Percentiles rank a stretch among this genome's conserved stretches.
These are phyloP conservation scores for Amblyornis subalaris DNA, from an alignment of 2,113 vertebrate genomes.

Conservation along the genomic window DNA sequence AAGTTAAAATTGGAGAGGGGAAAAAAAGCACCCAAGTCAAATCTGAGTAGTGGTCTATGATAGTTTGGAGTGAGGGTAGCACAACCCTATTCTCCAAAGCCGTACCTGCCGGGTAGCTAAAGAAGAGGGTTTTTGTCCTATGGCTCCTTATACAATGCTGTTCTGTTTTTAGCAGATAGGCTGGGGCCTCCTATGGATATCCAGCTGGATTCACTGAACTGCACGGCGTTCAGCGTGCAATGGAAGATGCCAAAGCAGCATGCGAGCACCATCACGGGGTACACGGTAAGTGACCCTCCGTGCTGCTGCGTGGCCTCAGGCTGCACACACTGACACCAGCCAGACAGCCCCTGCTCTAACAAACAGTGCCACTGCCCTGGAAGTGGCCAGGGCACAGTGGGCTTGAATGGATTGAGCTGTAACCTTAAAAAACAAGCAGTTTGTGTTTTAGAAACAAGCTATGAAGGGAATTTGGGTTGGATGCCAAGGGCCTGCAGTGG, in stretches of 20 bases:
- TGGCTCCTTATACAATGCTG: background rate
- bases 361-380: background rate
- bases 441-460: background rate
- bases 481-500: background rate
- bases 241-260: conserved; percentile 89
- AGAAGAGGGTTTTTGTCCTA: background rate
- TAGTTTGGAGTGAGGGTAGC: background rate
- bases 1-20: background rate
- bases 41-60: background rate
- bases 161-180: conserved; percentile 77
- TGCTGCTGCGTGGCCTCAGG: background rate
- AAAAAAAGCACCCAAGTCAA: background rate
- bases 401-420: background rate
- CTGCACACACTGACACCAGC: fast-evolving
- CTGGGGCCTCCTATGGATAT: conserved; percentile 87
- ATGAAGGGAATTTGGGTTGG: background rate
- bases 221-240: conserved; percentile 84
- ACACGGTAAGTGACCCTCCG: conserved; percentile 75
- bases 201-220: conserved; percentile 85
- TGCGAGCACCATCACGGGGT: conserved; percentile 78
- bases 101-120: background rate
- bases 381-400: fast-evolving
- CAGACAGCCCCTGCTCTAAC: background rate
- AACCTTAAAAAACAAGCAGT: background rate
- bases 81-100: background rate